Base-by-base conservation (phyloP, 1,140 invertebrate genomes). In the Zaprionus tsacasi region DNA sequence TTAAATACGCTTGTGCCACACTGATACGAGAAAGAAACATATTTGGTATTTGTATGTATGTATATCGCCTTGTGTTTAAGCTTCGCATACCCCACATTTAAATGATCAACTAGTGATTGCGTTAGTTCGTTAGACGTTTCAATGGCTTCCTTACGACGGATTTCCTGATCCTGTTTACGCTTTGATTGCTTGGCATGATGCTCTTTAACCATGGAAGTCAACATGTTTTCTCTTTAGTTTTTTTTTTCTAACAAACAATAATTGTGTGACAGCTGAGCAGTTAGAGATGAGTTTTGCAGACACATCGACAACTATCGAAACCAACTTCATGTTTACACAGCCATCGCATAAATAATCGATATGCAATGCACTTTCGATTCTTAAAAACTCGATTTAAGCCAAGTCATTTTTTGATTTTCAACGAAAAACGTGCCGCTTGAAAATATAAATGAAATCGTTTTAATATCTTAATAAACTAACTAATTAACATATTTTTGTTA, bases 1-100 rank as follows among this genome's bases (percentile, higher is more conserved):
- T 99, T 43, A 99, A 94, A 93, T 99, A 99, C 5, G 99, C 98
- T 93, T 99, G 98, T 4, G 98, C 98, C 27, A 99, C 98, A 30
- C 95, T 76, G 38, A 38, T 15, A 1, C 27, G 6, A 10, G 2
- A 36, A 36, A 12, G 2, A 27, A 33, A 12, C 27, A 11, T 10
- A 12, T n/a, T 2, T 17, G 10, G 15, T n/a, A 15, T 52, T 17
- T 50, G 0, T 36, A 3, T 11, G n/a, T 12, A 56, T 45, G n/a
- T 3, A n/a, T 45, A n/a, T 40, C 2, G 13, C 38, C 13, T n/a
- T 6, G 6, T 43, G 13, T 7, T 15, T 1, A 27, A 27, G 13
- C n/a, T 45, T 45, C 7, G n/a, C 25, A 93, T 94, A 99, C 98
- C 98, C 98, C 91, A 99, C 97, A 95, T 99, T 99, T 15, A 99